Conservation (phyloP, 2,888 invertebrate genomes). For the Pycnomerus fuliginosus region DNA sequence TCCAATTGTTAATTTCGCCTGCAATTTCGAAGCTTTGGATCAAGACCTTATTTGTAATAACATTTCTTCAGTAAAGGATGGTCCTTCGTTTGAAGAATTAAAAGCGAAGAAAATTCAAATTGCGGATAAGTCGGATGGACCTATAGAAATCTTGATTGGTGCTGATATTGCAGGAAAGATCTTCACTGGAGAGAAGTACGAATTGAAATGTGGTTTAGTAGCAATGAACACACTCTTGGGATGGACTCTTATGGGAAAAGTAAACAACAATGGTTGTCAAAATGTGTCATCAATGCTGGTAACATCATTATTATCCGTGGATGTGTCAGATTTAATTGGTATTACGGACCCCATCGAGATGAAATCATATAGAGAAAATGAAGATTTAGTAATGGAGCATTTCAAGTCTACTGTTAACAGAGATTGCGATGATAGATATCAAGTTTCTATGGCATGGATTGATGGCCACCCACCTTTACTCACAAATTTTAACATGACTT, state of each 20-base stretch:
- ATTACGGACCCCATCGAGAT: background rate
- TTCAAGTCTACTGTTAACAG: background rate
- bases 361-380: background rate
- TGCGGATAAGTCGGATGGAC: no score
- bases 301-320: background rate
- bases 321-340: background rate
- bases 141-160: no score
- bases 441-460: background rate
- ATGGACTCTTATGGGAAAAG: conserved; percentile 25
- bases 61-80: no score
- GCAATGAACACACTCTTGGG: conserved; percentile 25
- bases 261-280: conserved; percentile 1
- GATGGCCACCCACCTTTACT: background rate
- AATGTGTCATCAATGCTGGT: background rate
- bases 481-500: background rate
- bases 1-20: no score
- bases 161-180: no score
- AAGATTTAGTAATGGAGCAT: background rate
- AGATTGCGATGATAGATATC: background rate
- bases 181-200: conserved; percentile 17
- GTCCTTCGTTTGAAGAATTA: no score
- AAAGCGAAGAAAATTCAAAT: no score
- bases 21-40: no score
- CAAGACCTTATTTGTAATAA: no score
- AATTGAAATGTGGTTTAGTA: conserved; percentile 16